phyloP scores from a whole-genome alignment of 1,140 invertebrate species.

The Orius insidiosus region DNA sequence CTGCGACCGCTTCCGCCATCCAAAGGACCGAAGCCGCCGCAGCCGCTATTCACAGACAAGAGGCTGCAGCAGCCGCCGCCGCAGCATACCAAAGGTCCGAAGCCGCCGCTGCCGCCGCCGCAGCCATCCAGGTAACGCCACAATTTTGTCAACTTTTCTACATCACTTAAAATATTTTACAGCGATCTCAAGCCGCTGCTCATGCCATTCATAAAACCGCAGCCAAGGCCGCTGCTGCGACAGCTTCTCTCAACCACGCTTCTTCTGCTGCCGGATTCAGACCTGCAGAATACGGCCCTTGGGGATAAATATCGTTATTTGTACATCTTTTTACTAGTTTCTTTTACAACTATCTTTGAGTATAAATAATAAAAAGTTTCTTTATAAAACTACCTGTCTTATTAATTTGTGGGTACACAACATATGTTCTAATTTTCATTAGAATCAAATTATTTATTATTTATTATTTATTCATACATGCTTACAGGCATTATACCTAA shows the following conservation, averaged over 20 bases:
- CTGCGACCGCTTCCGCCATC: slow-evolving; percentile 29
- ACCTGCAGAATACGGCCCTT: slow-evolving; percentile 3
- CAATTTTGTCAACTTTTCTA: neutral
- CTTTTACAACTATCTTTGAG: no score
- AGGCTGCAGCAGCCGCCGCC: slow-evolving; percentile 31
- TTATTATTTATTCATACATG: no score
- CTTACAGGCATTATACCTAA: no score
- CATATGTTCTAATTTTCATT: no score
- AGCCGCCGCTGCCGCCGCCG: slow-evolving; percentile 27
- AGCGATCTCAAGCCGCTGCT: slow-evolving; percentile 26
- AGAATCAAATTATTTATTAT: no score
- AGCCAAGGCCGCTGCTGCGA: slow-evolving; percentile 28
- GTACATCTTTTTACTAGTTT: no score
- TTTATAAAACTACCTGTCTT: no score
- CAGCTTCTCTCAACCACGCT: slow-evolving; percentile 24
- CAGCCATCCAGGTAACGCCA: slow-evolving; percentile 24
- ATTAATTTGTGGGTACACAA: no score
- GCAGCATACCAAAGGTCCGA: slow-evolving; percentile 27
- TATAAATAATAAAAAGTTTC: no score
- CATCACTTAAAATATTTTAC: slow-evolving; percentile 21
- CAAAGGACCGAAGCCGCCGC: slow-evolving; percentile 27
- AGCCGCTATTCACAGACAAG: slow-evolving; percentile 29
- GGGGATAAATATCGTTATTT: slow-evolving; percentile 4
- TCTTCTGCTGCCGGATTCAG: slow-evolving; percentile 6
- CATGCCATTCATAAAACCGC: slow-evolving; percentile 27